Percentiles rank a stretch among this genome's conserved stretches.
These are phyloP conservation scores for Festucalex cinctus DNA, from an alignment of 2,113 vertebrate genomes.

Conservation along the genomic window DNA sequence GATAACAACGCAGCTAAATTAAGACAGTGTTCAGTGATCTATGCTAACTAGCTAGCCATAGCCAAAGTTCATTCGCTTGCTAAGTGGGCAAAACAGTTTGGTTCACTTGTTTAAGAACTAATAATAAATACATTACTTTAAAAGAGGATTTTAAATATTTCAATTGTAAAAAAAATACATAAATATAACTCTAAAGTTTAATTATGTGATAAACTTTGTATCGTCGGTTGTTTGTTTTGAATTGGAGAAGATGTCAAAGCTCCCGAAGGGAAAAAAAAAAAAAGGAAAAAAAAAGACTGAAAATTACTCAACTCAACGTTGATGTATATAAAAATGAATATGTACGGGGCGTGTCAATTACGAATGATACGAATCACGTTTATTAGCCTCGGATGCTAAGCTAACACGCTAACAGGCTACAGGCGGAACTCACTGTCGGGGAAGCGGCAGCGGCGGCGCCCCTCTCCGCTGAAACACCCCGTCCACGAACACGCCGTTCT, in stretches of 20 bases:
- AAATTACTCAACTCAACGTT: not conserved
- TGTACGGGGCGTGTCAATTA: not conserved
- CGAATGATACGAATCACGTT: not conserved
- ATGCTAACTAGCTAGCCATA: not conserved
- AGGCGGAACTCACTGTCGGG: constrained; percentile 82
- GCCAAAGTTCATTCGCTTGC: not conserved
- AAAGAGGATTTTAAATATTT: not conserved
- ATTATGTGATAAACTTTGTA: not conserved
- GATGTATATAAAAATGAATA: not conserved
- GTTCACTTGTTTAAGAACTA: no score
- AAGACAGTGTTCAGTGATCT: not conserved
- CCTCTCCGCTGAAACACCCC: constrained; percentile 93
- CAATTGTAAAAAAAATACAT: not conserved
- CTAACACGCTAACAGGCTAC: constrained; percentile 29
- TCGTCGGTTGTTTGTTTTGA: not conserved
- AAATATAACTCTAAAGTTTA: not conserved
- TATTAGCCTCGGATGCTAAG: constrained; percentile 11
- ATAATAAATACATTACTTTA: no score
- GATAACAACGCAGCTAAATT: not conserved
- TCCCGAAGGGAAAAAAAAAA: no score
- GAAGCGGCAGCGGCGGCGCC: constrained; percentile 84
- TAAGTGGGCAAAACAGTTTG: not conserved
- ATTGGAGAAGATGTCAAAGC: not conserved
- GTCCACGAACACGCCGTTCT: constrained; percentile 94
- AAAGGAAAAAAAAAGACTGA: not conserved